A percentile compares a stretch with the other conserved stretches of the same genome.
phyloP scores from a whole-genome alignment of 1,140 invertebrate genomes.

The Diorhabda elongata region DNA sequence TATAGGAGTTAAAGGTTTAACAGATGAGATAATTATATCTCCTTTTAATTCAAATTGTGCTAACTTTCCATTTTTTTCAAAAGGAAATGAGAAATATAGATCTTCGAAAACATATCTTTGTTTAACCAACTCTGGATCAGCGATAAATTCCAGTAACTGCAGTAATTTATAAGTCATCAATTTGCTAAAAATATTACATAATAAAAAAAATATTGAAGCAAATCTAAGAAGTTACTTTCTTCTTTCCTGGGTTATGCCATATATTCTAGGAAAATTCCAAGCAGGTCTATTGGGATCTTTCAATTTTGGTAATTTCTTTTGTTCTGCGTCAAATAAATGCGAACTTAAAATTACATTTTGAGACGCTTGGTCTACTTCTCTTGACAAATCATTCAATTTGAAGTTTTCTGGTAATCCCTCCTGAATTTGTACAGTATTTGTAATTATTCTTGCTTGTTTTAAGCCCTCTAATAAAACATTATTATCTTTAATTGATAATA shows the following conservation, averaged over 20 bases:
- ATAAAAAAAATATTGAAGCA: too few species aligned
- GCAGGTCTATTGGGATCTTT: slow-evolving; percentile 65
- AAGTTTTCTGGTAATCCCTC: slow-evolving; percentile 59
- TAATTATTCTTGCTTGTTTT: slow-evolving; percentile 66
- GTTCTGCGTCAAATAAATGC: slow-evolving; percentile 73
- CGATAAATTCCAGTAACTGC: slow-evolving; percentile 63
- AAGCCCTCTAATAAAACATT: slow-evolving; percentile 68
- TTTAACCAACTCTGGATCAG: slow-evolving; percentile 49
- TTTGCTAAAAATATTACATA: slow-evolving; percentile 52
- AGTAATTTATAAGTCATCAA: slow-evolving; percentile 67
- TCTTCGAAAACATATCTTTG: slow-evolving; percentile 57
- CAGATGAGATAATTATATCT: slow-evolving; percentile 62
- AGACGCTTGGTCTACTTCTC: slow-evolving; percentile 53
- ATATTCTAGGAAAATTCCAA: slow-evolving; percentile 65
- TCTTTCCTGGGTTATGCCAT: slow-evolving; percentile 66
- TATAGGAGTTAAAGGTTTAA: slow-evolving; percentile 55
- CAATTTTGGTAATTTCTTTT: slow-evolving; percentile 68
- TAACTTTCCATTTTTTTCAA: slow-evolving; percentile 60
- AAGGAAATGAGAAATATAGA: slow-evolving; percentile 51
- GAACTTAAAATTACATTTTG: slow-evolving; percentile 63
- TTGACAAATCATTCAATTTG: slow-evolving; percentile 45
- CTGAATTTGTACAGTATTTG: slow-evolving; percentile 66
- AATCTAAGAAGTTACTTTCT: slow-evolving; percentile 58
- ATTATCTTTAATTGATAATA: slow-evolving; percentile 56
- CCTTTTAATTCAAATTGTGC: slow-evolving; percentile 61